Percentiles rank a stretch among this genome's conserved stretches.
Conservation (phyloP, 2,888 invertebrate genomes). For the Polymixis lichenea region DNA sequence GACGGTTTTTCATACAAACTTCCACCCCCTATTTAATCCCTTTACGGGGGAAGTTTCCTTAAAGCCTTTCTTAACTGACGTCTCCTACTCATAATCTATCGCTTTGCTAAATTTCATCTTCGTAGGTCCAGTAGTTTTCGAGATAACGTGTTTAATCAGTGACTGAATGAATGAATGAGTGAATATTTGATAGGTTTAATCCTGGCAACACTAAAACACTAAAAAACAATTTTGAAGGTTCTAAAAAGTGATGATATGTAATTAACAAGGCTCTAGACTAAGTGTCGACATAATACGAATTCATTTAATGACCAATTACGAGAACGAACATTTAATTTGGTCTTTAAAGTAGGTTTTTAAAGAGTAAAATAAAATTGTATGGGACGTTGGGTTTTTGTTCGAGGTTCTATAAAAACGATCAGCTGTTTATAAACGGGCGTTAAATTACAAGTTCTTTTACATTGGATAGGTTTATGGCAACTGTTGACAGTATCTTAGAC, state of each 20-base stretch:
- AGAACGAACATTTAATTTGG: conserved; percentile 19
- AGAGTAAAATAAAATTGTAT: conserved; percentile 23
- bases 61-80: too few relatives aligned
- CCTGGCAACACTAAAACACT: conserved; percentile 21
- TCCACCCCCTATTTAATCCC: too few relatives aligned
- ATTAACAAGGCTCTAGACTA: conserved; percentile 28
- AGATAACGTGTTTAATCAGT: too few relatives aligned
- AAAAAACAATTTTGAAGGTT: neutral
- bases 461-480: neutral
- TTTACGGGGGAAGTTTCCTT: too few relatives aligned
- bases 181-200: too few relatives aligned
- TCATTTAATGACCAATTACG: conserved; percentile 48
- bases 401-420: neutral
- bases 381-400: conserved; percentile 8
- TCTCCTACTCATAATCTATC: too few relatives aligned
- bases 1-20: too few relatives aligned
- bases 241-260: conserved; percentile 14
- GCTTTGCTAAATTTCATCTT: too few relatives aligned
- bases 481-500: neutral
- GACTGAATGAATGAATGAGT: too few relatives aligned
- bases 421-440: conserved; percentile 23
- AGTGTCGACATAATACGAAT: conserved; percentile 43
- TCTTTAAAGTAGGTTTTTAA: neutral
- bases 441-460: conserved; percentile 26
- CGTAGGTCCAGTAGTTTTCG: too few relatives aligned